Percentiles rank a stretch among this genome's conserved stretches.
phyloP scores from a whole-genome alignment of 2,888 invertebrate species.

The Hemaris fuciformis region DNA sequence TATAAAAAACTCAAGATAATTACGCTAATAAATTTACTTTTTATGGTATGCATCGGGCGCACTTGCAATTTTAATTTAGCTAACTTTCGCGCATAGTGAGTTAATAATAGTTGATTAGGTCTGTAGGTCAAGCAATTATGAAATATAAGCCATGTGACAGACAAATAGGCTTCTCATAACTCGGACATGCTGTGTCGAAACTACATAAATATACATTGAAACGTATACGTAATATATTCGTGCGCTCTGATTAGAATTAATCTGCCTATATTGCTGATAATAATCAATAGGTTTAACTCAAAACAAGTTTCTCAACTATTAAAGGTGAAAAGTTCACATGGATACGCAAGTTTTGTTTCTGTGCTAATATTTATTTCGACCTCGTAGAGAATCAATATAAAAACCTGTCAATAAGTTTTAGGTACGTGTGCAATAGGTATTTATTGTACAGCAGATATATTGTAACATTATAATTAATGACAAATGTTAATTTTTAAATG shows the following conservation, averaged over 20 bases:
- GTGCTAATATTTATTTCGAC: no score
- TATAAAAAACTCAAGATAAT: background rate
- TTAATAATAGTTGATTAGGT: slow-evolving; percentile 32
- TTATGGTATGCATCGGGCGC: background rate
- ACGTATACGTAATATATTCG: slow-evolving; percentile 10
- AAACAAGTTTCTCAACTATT: background rate
- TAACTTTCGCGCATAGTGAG: background rate
- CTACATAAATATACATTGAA: slow-evolving; percentile 19
- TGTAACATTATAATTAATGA: no score
- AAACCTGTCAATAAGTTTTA: no score
- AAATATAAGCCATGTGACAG: slow-evolving; percentile 30
- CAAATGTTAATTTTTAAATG: no score
- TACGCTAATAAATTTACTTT: background rate
- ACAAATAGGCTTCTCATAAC: slow-evolving; percentile 31
- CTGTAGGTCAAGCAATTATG: slow-evolving; percentile 38
- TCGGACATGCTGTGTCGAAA: slow-evolving; percentile 31
- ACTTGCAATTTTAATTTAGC: background rate
- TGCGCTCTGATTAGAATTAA: slow-evolving; percentile 21
- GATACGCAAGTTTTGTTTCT: no score
- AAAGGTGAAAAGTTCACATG: background rate
- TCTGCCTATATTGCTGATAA: slow-evolving; percentile 1
- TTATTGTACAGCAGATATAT: no score
- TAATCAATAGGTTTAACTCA: background rate
- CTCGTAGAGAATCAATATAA: no score
- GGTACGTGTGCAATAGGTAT: no score